Base-by-base conservation (phyloP, 2,888 invertebrate species). In the Halocaridina rubra region DNA sequence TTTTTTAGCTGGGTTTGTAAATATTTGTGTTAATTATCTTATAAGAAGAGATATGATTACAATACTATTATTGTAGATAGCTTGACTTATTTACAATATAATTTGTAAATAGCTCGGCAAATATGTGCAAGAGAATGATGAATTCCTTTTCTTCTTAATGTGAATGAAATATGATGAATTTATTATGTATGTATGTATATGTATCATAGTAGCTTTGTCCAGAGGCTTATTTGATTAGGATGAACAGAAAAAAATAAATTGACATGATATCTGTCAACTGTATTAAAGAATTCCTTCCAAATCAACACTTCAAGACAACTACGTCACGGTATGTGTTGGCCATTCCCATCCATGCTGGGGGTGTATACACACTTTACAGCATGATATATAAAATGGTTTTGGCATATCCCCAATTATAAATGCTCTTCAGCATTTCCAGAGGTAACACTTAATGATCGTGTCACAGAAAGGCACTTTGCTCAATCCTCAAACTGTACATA, bases 181-280 rank as follows among this genome's bases (percentile, higher is more conserved):
- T 64, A 57, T 76, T 82, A 75, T 82, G 81, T 77, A 77, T 82
- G 81, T 82, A 82, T 82, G 81, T 82, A 82, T 71, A 82, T 82
- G 81, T 82, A 82, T 82, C 77, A 82, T 82, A 82, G 81, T 82
- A 82, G 81, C 76, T 75, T 76, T 82, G 75, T 82, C 69, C 81
- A 82, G 81, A 82, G 81, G 81, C 81, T 82, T 82, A 82, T 82
- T 82, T 82, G 81, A 82, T 75, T 82, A 82, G 81, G 81, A 82
- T 75, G 71, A 82, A 76, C 76, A 69, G 76, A 71, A 71, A 82
- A 74, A 64, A 75, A 72, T 7, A 29, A 69, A 29, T 69, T 59
- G 57, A 77, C 53, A 71, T 77, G 75, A 82, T 80, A 61, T 80
- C 72, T 80, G 80, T 80, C 80, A 80, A 71, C 72, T 74, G 80